phyloP scores from a whole-genome alignment of 1,140 invertebrate genomes.

The Ridgeia piscesae region DNA sequence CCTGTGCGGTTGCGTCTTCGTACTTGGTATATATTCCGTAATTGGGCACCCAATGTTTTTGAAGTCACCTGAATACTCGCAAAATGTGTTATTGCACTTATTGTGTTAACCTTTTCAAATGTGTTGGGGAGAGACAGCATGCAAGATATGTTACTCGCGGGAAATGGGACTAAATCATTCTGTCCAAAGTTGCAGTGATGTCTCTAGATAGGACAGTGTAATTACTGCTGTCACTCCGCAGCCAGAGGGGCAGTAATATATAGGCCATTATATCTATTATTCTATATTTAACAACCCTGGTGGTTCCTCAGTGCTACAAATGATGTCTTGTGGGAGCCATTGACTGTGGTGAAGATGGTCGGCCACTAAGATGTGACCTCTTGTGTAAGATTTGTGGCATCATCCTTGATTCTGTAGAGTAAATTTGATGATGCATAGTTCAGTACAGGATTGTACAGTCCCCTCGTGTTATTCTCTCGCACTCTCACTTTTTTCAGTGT shows the following conservation, averaged over 20 bases:
- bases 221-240: not conserved
- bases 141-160: not conserved
- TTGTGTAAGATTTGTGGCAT: not conserved
- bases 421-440: not conserved
- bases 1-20: not conserved
- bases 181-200: not conserved
- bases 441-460: too few relatives aligned
- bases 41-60: not conserved
- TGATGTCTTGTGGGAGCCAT: not conserved
- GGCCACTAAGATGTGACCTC: not conserved
- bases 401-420: not conserved
- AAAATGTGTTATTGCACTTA: not conserved
- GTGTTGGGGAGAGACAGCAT: not conserved
- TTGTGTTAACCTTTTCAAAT: not conserved
- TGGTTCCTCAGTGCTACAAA: not conserved
- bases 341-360: not conserved
- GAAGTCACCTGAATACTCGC: not conserved
- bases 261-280: not conserved
- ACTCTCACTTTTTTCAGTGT: too few relatives aligned
- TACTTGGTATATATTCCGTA: not conserved
- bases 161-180: not conserved
- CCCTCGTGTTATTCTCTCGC: too few relatives aligned
- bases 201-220: not conserved
- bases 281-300: not conserved
- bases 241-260: not conserved